Conservation (phyloP, 2,113 vertebrate species). For the Condylura cristata region DNA sequence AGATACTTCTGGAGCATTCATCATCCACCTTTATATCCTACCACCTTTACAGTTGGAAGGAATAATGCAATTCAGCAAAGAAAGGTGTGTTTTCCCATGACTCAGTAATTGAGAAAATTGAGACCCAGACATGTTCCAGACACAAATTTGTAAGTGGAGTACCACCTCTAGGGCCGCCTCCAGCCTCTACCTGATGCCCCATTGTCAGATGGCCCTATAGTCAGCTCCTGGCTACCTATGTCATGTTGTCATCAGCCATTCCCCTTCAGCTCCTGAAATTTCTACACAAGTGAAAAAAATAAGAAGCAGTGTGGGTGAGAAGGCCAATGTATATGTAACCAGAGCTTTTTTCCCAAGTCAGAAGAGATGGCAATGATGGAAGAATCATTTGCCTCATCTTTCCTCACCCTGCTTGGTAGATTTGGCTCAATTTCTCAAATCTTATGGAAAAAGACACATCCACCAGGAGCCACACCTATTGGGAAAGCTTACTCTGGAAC, state of each 20-base stretch:
- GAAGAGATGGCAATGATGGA: neutral
- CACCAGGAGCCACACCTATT: neutral
- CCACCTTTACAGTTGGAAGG: neutral
- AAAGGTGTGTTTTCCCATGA: too few species aligned
- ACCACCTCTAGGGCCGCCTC: neutral
- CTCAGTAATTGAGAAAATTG: neutral
- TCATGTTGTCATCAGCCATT: neutral
- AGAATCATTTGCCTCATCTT: neutral
- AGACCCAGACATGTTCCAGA: neutral
- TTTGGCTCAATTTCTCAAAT: constrained; percentile 19
- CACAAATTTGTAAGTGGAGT: neutral
- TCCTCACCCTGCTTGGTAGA: neutral
- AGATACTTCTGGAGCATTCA: neutral
- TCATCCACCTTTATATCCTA: neutral
- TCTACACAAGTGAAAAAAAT: neutral
- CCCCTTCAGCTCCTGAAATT: neutral
- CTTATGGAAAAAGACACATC: neutral
- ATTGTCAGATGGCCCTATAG: too few species aligned
- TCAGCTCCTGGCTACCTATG: rapidly evolving
- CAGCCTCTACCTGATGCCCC: neutral
- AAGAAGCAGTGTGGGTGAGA: neutral
- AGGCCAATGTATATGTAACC: neutral
- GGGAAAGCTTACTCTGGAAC: neutral
- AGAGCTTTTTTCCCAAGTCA: neutral
- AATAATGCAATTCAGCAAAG: neutral